These are phyloP conservation scores for Mythimna lalbum DNA, from an alignment of 2,888 invertebrate species.

Conservation along the genomic window DNA sequence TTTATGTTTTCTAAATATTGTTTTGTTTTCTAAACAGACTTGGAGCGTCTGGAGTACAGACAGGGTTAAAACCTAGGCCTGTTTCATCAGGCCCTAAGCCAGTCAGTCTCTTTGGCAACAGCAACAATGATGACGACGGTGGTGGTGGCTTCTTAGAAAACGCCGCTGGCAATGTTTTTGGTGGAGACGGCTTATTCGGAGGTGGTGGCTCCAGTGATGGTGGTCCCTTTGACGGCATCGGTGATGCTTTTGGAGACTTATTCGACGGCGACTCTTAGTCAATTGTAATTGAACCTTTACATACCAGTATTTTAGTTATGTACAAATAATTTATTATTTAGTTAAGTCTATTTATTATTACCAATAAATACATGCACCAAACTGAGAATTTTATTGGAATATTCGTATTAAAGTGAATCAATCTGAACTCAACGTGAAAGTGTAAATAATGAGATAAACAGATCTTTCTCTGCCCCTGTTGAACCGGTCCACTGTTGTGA, in stretches of 20 bases:
- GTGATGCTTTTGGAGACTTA: constrained; percentile 84
- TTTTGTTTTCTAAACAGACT: constrained; percentile 73
- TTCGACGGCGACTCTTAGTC: constrained; percentile 73
- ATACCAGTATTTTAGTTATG: constrained; percentile 41
- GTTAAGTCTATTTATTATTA: constrained; percentile 55
- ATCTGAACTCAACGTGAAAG: constrained; percentile 77
- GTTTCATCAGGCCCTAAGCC: constrained; percentile 83
- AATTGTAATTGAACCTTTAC: constrained; percentile 54
- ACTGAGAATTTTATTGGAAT: constrained; percentile 26
- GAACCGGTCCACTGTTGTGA: constrained; percentile 83
- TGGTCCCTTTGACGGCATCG: constrained; percentile 82
- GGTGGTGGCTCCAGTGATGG: constrained; percentile 67
- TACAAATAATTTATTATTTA: constrained; percentile 36
- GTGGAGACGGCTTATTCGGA: constrained; percentile 67
- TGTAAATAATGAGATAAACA: constrained; percentile 71
- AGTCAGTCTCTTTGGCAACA: constrained; percentile 82
- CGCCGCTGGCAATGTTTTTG: constrained; percentile 74
- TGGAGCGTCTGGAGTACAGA: constrained; percentile 84
- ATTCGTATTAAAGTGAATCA: constrained; percentile 13
- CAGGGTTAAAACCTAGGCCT: constrained; percentile 87
- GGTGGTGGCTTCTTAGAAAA: constrained; percentile 76
- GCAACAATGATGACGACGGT: constrained; percentile 72
- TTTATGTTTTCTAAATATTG: no score
- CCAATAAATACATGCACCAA: constrained; percentile 30
- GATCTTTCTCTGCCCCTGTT: constrained; percentile 75